A percentile compares a stretch with the other conserved stretches of the same genome.
These are phyloP conservation scores for Lucilia sericata DNA, from an alignment of 1,140 invertebrate genomes.

Conservation along the genomic window DNA sequence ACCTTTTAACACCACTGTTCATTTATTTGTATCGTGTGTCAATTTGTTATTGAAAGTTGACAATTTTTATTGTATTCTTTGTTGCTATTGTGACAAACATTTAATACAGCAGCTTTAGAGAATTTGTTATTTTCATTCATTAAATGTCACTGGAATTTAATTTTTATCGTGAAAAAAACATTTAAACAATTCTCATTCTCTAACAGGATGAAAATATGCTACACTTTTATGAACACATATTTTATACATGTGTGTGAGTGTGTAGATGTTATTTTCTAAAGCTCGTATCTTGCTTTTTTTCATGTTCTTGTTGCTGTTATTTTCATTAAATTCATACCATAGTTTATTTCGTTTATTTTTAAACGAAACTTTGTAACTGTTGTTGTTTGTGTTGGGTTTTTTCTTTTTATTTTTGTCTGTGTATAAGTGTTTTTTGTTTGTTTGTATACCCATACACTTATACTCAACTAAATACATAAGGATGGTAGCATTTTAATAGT, in stretches of 20 bases:
- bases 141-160: neutral
- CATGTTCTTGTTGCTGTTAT: neutral
- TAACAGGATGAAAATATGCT: no score
- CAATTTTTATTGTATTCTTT: neutral
- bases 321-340: slow-evolving; percentile 2
- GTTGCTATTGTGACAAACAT: neutral
- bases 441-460: neutral
- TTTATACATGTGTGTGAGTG: neutral
- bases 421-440: neutral
- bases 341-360: neutral
- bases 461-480: neutral
- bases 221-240: neutral
- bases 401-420: slow-evolving; percentile 1
- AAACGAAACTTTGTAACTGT: neutral
- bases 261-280: neutral
- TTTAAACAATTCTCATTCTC: no score
- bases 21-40: neutral
- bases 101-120: neutral
- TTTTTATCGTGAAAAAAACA: neutral
- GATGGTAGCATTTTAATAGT: neutral
- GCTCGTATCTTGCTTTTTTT: neutral
- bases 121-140: neutral
- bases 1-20: neutral
- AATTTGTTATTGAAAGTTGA: neutral
- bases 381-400: neutral